These are phyloP conservation scores for Limonius californicus DNA, from an alignment of 1,140 invertebrate genomes.

Conservation along the genomic window DNA sequence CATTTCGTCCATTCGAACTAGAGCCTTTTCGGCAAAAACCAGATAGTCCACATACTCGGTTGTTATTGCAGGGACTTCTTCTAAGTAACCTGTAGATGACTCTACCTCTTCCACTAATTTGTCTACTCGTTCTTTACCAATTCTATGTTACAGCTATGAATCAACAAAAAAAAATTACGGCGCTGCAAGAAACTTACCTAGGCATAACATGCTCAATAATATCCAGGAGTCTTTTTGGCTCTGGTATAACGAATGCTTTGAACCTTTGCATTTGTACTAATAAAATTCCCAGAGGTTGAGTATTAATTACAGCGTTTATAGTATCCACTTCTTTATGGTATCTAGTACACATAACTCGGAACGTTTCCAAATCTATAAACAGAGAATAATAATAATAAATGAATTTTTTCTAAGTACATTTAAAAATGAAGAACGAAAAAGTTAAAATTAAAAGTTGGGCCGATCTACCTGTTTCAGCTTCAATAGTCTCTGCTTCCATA, in stretches of 20 bases:
- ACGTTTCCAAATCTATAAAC: slow-evolving; percentile 51
- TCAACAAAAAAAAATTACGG: no score
- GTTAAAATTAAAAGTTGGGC: no score
- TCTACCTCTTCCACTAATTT: slow-evolving; percentile 56
- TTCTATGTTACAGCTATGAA: no score
- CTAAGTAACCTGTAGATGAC: slow-evolving; percentile 59
- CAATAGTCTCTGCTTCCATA: slow-evolving; percentile 52
- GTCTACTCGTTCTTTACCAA: slow-evolving; percentile 60
- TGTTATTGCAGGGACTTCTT: slow-evolving; percentile 57
- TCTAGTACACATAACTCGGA: slow-evolving; percentile 57
- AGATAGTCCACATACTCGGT: slow-evolving; percentile 65
- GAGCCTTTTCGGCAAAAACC: slow-evolving; percentile 63
- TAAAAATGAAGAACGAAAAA: no score
- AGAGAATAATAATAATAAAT: background rate
- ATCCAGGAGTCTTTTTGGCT: slow-evolving; percentile 62
- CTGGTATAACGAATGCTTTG: slow-evolving; percentile 64
- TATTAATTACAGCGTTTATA: slow-evolving; percentile 57
- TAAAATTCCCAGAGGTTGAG: slow-evolving; percentile 59
- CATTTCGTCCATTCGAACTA: slow-evolving; percentile 58
- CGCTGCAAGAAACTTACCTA: no score
- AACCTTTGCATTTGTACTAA: slow-evolving; percentile 66
- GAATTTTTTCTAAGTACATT: no score
- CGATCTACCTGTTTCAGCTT: slow-evolving; percentile 38
- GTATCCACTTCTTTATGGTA: slow-evolving; percentile 58
- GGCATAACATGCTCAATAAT: slow-evolving; percentile 57